phyloP scores from a whole-genome alignment of 1,140 invertebrate species.

The Diorhabda sublineata region DNA sequence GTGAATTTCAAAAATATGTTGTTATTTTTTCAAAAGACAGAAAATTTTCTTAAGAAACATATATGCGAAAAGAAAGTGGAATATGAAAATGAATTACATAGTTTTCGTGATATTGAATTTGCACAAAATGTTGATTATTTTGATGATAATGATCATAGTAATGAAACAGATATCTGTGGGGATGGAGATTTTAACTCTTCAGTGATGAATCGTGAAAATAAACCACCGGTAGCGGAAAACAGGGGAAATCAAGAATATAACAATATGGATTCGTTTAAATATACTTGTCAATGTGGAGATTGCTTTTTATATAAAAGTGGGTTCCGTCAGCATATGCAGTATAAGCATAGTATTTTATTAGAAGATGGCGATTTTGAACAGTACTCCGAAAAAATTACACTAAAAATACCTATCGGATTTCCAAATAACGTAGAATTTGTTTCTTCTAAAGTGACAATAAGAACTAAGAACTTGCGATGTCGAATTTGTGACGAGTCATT shows the following conservation, averaged over 20 bases:
- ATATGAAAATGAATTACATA: conserved; percentile 6
- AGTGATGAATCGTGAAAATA: conserved; percentile 6
- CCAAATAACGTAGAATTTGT: conserved; percentile 13
- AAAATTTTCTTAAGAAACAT: neutral
- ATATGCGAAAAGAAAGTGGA: conserved; percentile 3
- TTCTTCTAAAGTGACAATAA: neutral
- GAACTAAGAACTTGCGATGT: conserved; percentile 7
- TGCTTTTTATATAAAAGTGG: conserved; percentile 20
- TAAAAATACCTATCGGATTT: conserved; percentile 6
- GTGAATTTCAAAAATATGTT: neutral
- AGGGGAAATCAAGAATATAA: conserved; percentile 8
- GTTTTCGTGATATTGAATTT: neutral
- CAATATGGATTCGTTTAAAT: conserved; percentile 12
- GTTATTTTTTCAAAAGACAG: neutral
- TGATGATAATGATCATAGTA: neutral
- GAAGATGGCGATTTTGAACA: conserved; percentile 12
- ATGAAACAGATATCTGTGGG: neutral
- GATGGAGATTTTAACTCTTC: neutral
- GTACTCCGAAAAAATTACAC: conserved; percentile 9
- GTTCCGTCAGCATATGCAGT: conserved; percentile 18
- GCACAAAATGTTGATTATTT: conserved; percentile 1
- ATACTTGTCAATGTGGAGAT: conserved; percentile 21
- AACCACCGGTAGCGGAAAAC: neutral
- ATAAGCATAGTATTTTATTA: conserved; percentile 17
- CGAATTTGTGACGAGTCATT: conserved; percentile 8